Conservation (phyloP, 2,888 invertebrate genomes). For the Dromius quadrimaculatus region DNA sequence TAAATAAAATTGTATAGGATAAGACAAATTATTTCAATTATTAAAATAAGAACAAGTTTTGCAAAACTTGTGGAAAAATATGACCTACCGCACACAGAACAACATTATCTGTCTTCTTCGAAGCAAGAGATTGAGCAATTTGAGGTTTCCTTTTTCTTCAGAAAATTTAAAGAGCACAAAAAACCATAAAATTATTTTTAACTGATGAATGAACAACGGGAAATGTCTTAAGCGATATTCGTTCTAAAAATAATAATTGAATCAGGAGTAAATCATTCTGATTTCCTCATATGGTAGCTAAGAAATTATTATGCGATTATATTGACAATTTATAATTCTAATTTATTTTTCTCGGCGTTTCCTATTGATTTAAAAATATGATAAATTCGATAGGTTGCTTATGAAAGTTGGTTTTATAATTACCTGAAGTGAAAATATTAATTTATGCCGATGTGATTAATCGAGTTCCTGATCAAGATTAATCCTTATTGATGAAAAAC, state of each 20-base stretch:
- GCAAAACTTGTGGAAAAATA: too few species aligned
- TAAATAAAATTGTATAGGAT: too few species aligned
- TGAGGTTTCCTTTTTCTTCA: not conserved
- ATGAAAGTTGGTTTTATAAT: conserved; percentile 28
- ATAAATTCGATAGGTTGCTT: conserved; percentile 17
- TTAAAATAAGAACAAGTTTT: too few species aligned
- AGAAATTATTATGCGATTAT: too few species aligned
- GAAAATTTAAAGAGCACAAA: not conserved
- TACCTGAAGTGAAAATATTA: conserved; percentile 34
- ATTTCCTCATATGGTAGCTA: too few species aligned
- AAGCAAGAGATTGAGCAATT: too few species aligned
- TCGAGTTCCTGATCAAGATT: conserved; percentile 13
- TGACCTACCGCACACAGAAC: too few species aligned
- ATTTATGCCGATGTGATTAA: conserved; percentile 26
- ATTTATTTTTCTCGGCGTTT: conserved; percentile 18
- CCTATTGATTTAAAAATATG: not conserved
- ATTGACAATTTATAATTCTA: too few species aligned
- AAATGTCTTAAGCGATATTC: conserved; percentile 2
- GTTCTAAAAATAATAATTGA: conserved; percentile 16
- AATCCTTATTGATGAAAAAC: conserved; percentile 33
- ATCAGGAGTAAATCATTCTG: too few species aligned
- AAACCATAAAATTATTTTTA: conserved; percentile 16
- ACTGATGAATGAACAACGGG: not conserved
- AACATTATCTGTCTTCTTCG: too few species aligned
- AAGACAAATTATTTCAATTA: too few species aligned